Base-by-base conservation (phyloP, 2,113 vertebrate genomes). In the Zapus hudsonius region DNA sequence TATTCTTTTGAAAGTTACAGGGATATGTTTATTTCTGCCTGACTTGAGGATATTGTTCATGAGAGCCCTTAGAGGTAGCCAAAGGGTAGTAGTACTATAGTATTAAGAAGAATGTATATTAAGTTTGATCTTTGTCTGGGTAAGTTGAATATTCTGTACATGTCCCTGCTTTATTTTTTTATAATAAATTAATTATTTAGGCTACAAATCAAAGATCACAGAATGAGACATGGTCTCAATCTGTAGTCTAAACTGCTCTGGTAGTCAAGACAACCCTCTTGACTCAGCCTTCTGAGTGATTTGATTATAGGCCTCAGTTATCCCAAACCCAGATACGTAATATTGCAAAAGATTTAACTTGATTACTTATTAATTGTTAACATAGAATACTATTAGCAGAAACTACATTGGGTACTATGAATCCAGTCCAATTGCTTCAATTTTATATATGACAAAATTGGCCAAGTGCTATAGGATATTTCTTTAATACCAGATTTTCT, bases 401-500 rank as follows among this genome's bases (percentile, higher is more conserved):
- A 83, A 93, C 74, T 74, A 73, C 17, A 63, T 47, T 63, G 78
- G 2, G 40, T 80, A 84, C 73, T 84, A 44, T 66, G 3, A 83
- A 40, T 15, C 3, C 66, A 91, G 6, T 88, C 2, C 3, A 89
- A 74, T 40, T 89, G 5, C 4, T 5, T 89, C 19, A 78, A 12
- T 83, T 87, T 80, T 89, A 67, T 69, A 80, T 1, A 75, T 75
- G n/a, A 75, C 5, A 75, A 69, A 36, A 87, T 94, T 89, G 7
- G 0, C 11, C 27, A 91, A 89, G 23, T 31, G 5, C 3, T 0
- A 91, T 87, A 80, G 69, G 27, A 29, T 57, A 74, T 22, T 42
- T 80, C 55, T 78, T 94, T 4, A 82, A 57, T 75, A 89, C 12
- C n/a, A 31, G 11, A 72, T 44, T 15, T 84, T 29, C 64, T 25